A percentile compares a stretch with the other conserved stretches of the same genome.
These are phyloP conservation scores for Sitobion miscanthi DNA, from an alignment of 1,140 invertebrate species.

Conservation along the genomic window DNA sequence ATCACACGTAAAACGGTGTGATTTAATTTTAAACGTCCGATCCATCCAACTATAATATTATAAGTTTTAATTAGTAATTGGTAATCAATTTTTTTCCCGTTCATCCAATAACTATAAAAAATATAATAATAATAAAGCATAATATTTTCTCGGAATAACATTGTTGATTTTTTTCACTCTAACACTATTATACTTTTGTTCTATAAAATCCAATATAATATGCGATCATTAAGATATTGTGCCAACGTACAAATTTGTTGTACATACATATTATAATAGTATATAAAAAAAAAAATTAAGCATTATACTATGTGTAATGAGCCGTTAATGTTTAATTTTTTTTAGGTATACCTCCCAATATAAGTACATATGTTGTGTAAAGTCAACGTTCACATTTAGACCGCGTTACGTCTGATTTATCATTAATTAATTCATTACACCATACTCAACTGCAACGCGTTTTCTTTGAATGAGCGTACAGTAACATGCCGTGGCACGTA, in stretches of 20 bases:
- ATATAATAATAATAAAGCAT: neutral
- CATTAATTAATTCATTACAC: constrained; percentile 16
- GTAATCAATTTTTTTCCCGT: neutral
- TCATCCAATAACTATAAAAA: neutral
- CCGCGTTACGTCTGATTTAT: neutral
- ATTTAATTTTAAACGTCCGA: neutral
- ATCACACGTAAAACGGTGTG: neutral
- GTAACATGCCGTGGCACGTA: constrained; percentile 8
- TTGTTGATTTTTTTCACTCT: neutral
- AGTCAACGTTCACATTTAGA: neutral
- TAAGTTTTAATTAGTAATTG: neutral
- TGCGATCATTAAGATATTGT: neutral
- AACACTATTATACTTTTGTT: neutral
- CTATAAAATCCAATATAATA: neutral
- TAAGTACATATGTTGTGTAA: neutral
- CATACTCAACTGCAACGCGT: neutral
- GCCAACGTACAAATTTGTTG: neutral
- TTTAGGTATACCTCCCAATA: no score
- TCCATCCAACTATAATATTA: neutral
- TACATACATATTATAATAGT: neutral
- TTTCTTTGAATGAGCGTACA: neutral
- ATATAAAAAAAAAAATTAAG: neutral
- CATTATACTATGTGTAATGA: no score
- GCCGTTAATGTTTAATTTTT: no score
- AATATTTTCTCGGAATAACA: neutral